These are phyloP conservation scores for Gymnoscopelus braueri DNA, from an alignment of 2,797 vertebrate genomes.

Conservation along the genomic window DNA sequence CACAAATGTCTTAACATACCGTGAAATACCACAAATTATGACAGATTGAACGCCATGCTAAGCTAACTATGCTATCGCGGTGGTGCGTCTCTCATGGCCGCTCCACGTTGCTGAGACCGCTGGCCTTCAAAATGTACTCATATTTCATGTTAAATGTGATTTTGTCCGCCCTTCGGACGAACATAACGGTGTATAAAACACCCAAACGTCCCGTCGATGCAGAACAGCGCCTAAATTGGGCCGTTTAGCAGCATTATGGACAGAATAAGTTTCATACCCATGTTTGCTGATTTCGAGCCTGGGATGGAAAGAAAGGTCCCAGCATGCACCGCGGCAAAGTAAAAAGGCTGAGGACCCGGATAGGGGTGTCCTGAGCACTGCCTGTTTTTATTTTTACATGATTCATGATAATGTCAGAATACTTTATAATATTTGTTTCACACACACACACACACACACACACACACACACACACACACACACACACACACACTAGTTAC, in stretches of 20 bases:
- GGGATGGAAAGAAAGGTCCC: conserved; percentile 81
- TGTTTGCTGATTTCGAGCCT: conserved; percentile 74
- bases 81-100: conserved; percentile 49
- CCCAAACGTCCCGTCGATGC: rapidly evolving
- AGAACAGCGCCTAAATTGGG: rapidly evolving
- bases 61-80: conserved; percentile 11
- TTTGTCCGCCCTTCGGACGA: neutral
- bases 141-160: rapidly evolving
- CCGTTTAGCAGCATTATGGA: neutral
- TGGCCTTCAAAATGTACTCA: neutral
- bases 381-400: neutral
- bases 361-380: neutral
- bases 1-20: no score
- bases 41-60: neutral
- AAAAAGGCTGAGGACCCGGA: conserved; percentile 62
- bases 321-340: conserved; percentile 75
- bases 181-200: neutral
- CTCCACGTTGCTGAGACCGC: conserved; percentile 75
- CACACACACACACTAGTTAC: no score
- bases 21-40: no score
- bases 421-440: neutral
- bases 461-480: no score
- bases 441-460: no score
- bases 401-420: neutral
- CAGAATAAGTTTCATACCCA: conserved; percentile 72